phyloP scores from a whole-genome alignment of 2,888 invertebrate species.

The Chrysolina oricalcia region DNA sequence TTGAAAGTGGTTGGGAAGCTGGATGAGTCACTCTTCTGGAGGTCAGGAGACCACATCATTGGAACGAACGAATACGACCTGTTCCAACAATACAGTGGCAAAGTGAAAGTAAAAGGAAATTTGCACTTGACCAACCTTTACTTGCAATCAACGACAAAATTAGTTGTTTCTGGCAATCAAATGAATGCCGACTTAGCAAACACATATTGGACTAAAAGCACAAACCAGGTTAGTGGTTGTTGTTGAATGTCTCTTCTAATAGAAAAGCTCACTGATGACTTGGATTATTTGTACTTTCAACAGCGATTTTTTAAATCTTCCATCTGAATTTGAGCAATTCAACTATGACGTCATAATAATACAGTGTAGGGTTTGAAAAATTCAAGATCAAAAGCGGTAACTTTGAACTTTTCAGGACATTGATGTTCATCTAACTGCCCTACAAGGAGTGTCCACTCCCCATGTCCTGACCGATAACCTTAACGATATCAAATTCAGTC shows the following conservation, averaged over 20 bases:
- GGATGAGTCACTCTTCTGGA: conserved; percentile 49
- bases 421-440: conserved; percentile 61
- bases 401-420: conserved; percentile 58
- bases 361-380: too few species aligned
- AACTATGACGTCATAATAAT: too few species aligned
- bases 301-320: too few species aligned
- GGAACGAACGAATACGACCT: conserved; percentile 64
- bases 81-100: conserved; percentile 65
- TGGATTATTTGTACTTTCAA: too few species aligned
- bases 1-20: conserved; percentile 57
- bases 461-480: conserved; percentile 62
- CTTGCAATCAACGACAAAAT: conserved; percentile 53
- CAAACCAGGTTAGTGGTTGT: conserved; percentile 61
- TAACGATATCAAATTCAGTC: conserved; percentile 60
- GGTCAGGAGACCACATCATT: conserved; percentile 57
- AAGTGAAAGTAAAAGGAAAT: conserved; percentile 66
- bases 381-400: too few species aligned
- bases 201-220: conserved; percentile 67
- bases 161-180: conserved; percentile 59
- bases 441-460: conserved; percentile 61
- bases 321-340: too few species aligned
- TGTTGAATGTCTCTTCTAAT: neutral
- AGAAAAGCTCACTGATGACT: neutral
- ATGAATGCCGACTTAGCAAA: conserved; percentile 56
- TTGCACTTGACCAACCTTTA: conserved; percentile 62